Evolutionary conservation across 2,113 vertebrate species (phyloP), one percentile per base, ranked within the genome.

Genomic region (Azemiops feae): DNA sequence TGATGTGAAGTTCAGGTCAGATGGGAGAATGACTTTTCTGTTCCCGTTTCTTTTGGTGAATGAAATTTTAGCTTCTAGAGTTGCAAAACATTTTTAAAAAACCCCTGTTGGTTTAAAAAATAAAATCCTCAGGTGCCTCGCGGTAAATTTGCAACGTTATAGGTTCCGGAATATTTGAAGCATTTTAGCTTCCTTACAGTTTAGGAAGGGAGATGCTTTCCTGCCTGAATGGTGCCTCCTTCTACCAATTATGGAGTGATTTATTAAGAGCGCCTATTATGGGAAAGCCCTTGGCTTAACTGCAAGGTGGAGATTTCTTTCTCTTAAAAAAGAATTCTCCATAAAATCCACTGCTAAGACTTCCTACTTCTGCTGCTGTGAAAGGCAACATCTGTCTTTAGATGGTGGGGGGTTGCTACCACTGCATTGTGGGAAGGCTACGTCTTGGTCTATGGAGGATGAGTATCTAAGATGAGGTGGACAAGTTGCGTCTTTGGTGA

Each of bases 1-100:
- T 54, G 85, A 93, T 94, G 93, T 92, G 88, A 96, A 89, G 57
- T 90, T 94, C 60, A 90, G 95, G 96, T 97, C 96, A 95, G 93
- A 52, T 93, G 57, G 47, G 93, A 81, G 86, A 95, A 11, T 55
- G 53, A 6, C 43, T 47, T 16, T 57, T 39, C 69, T 11, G 43
- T n/a, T n/a, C n/a, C n/a, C n/a, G n/a, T 43, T 43, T 39, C 39
- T 16, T 69, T 50, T 53, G 45, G 91, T 95, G 87, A 52, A 39
- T 92, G 85, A 0, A 81, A 0, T 0, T 92, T 95, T 85, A n/a
- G 9, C 45, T 92, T 10, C 47, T 0, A 6, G 27, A 54, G 53
- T 90, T 96, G 89, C 64, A 74, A 93, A 95, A 94, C n/a, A 12
- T 91, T 39, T 64, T 39, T 4, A 6, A 7, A 74, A 74, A 74